phyloP scores from a whole-genome alignment of 2,888 invertebrate species.

The Tenthredo livida region DNA sequence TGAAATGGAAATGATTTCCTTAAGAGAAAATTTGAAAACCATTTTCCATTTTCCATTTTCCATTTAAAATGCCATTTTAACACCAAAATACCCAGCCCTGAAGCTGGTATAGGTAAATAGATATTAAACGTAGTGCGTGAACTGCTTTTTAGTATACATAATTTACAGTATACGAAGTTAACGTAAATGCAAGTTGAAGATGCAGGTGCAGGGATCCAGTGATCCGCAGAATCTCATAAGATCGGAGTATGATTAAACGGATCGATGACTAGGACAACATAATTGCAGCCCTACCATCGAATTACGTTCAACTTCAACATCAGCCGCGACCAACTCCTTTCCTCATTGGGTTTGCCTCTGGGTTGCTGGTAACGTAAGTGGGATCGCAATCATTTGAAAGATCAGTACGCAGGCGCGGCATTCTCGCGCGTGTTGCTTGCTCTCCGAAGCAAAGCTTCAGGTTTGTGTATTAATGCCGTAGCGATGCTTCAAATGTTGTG shows the following conservation, averaged over 20 bases:
- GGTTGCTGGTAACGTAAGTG: slow-evolving; percentile 30
- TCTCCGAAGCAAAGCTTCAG: slow-evolving; percentile 48
- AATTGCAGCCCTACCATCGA: slow-evolving; percentile 38
- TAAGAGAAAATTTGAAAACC: too few species aligned
- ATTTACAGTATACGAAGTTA: not conserved
- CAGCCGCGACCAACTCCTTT: slow-evolving; percentile 12
- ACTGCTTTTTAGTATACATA: not conserved
- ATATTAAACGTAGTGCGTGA: not conserved
- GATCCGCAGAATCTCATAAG: slow-evolving; percentile 34
- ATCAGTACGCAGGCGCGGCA: slow-evolving; percentile 50
- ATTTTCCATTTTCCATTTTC: too few species aligned
- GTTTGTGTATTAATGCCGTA: slow-evolving; percentile 44
- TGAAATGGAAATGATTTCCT: too few species aligned
- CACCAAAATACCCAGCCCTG: too few species aligned
- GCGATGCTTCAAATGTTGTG: slow-evolving; percentile 44
- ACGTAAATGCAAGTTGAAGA: not conserved
- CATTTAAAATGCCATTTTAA: too few species aligned
- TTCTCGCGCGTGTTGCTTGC: slow-evolving; percentile 52
- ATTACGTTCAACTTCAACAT: slow-evolving; percentile 9
- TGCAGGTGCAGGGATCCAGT: slow-evolving; percentile 39
- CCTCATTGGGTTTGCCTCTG: slow-evolving; percentile 34
- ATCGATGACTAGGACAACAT: slow-evolving; percentile 45
- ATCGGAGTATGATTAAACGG: slow-evolving; percentile 27
- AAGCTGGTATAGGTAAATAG: not conserved
- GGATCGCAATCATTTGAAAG: slow-evolving; percentile 47